These are phyloP conservation scores for Himantopus leucocephalus DNA, from an alignment of 2,113 vertebrate species.

Conservation along the genomic window DNA sequence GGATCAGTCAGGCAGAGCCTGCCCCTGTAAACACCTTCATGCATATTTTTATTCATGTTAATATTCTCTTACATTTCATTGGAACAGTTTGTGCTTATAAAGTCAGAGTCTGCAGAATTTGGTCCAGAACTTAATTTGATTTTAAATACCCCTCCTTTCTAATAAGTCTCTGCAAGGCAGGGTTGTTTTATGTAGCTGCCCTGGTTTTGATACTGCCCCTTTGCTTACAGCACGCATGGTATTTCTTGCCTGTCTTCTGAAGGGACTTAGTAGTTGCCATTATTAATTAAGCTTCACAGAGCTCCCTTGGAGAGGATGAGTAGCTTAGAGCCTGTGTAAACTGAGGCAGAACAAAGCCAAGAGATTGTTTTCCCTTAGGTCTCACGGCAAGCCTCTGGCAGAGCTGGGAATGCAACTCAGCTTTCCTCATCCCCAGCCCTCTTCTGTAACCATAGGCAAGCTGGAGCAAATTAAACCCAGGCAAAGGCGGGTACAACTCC, in stretches of 20 bases:
- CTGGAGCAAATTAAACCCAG: conserved; percentile 56
- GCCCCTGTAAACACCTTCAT: background rate
- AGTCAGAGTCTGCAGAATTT: background rate
- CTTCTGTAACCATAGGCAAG: background rate
- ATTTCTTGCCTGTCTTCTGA: background rate
- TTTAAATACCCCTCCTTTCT: background rate
- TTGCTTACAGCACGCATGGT: background rate
- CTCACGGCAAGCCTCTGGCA: conserved; percentile 13
- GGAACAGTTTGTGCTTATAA: background rate
- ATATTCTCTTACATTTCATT: background rate
- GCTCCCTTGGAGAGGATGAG: background rate
- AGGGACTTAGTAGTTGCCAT: background rate
- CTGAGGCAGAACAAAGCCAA: conserved; percentile 48
- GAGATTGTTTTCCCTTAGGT: conserved; percentile 39
- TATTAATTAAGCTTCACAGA: background rate
- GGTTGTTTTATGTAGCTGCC: background rate
- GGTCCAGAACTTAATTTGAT: background rate
- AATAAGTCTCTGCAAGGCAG: background rate
- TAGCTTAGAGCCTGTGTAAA: conserved; percentile 28
- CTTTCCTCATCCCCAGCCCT: background rate
- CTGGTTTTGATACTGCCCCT: background rate
- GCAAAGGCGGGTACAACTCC: background rate
- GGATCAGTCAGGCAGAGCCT: background rate
- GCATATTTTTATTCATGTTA: background rate
- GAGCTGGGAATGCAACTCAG: conserved; percentile 20